These are phyloP conservation scores for Zelleria hepariella DNA, from an alignment of 2,888 invertebrate genomes.

Conservation along the genomic window DNA sequence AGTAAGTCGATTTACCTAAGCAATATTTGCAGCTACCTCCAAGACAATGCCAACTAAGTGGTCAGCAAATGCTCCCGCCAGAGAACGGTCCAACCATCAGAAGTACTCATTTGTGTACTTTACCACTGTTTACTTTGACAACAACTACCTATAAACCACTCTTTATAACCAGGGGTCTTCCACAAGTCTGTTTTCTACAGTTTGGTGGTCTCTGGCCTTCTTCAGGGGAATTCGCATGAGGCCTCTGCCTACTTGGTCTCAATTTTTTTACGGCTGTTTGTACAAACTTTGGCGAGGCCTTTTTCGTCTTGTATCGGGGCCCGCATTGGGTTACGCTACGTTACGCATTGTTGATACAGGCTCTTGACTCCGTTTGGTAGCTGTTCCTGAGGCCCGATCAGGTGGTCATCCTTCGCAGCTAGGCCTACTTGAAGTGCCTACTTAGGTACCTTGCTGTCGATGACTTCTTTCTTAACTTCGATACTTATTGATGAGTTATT, in stretches of 20 bases:
- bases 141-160: background rate
- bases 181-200: background rate
- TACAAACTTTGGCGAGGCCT: background rate
- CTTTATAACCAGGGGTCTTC: background rate
- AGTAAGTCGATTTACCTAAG: background rate
- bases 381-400: background rate
- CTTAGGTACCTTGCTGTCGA: background rate
- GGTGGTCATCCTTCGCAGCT: background rate
- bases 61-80: background rate
- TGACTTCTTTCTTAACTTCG: too few species aligned
- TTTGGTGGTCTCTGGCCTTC: constrained; percentile 14
- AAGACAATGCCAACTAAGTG: background rate
- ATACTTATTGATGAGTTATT: too few species aligned
- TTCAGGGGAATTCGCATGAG: constrained; percentile 51
- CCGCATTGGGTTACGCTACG: constrained; percentile 2
- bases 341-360: constrained; percentile 5
- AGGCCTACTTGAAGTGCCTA: background rate
- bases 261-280: constrained; percentile 45
- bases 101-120: background rate
- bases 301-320: background rate
- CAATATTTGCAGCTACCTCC: background rate
- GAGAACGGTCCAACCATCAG: background rate
- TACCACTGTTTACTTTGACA: background rate
- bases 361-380: background rate
- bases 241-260: constrained; percentile 40